A percentile compares a stretch with the other conserved stretches of the same genome.
Conservation (phyloP, 1,140 invertebrate genomes). For the Drosophila athabasca region DNA sequence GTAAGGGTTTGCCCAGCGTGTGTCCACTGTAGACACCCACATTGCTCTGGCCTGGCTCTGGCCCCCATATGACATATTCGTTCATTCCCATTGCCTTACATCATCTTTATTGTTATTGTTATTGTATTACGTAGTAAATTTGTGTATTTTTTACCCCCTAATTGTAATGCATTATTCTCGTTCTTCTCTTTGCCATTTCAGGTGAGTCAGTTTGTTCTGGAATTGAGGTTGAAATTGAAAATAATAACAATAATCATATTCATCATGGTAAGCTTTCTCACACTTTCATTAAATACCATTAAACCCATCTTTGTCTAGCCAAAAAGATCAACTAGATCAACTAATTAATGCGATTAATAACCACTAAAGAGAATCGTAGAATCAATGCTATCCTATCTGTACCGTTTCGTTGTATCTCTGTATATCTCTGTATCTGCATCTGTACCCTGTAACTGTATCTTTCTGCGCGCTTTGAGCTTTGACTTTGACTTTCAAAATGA, state of each 20-base stretch:
- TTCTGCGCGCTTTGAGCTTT: constrained; percentile 11
- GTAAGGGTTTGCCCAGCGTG: too few species aligned
- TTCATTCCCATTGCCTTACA: constrained; percentile 4
- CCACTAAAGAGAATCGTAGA: constrained; percentile 30
- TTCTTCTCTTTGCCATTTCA: constrained; percentile 69
- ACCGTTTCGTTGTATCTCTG: constrained; percentile 23
- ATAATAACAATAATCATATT: constrained; percentile 84
- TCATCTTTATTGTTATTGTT: constrained; percentile 3
- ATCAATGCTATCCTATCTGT: neutral
- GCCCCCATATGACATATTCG: neutral
- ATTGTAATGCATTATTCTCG: constrained; percentile 43
- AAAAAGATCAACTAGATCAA: constrained; percentile 27
- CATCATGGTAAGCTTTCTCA: constrained; percentile 84
- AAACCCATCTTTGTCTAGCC: constrained; percentile 69
- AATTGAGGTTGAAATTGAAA: constrained; percentile 84
- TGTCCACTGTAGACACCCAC: constrained; percentile 1
- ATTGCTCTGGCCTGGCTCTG: neutral
- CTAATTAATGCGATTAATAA: constrained; percentile 39
- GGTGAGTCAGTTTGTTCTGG: constrained; percentile 84
- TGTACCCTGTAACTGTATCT: constrained; percentile 16
- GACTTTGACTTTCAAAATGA: constrained; percentile 2
- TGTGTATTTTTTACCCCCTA: neutral
- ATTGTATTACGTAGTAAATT: neutral
- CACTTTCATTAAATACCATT: constrained; percentile 83
- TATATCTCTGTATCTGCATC: constrained; percentile 8